Percentiles rank a stretch among this genome's conserved stretches.
These are phyloP conservation scores for Enchytraeus crypticus DNA, from an alignment of 2,888 invertebrate genomes.

Conservation along the genomic window DNA sequence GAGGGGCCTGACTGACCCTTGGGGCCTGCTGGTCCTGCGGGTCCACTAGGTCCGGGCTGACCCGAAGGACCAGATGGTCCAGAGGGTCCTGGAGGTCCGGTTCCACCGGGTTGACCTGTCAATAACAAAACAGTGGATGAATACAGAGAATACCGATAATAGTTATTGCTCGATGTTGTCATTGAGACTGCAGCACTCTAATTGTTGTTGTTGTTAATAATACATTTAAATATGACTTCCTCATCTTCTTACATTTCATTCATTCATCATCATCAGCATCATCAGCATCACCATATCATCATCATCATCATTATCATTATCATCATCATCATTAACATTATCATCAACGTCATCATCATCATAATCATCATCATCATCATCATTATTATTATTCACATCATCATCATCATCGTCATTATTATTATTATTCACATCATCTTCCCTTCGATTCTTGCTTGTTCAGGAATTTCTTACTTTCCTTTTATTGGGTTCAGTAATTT, in stretches of 20 bases:
- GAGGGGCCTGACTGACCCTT: constrained; percentile 13
- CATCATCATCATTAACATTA: neutral
- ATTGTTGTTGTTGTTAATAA: no score
- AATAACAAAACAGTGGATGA: neutral
- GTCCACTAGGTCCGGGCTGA: constrained; percentile 14
- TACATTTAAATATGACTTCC: no score
- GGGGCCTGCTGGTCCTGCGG: constrained; percentile 10
- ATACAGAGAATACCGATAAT: no score
- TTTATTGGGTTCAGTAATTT: neutral
- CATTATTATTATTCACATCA: no score
- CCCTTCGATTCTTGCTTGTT: neutral
- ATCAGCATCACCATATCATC: no score
- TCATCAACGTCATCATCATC: no score
- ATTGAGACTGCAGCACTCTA: no score
- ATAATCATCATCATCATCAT: no score
- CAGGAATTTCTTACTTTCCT: neutral
- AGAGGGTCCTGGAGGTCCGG: constrained; percentile 52
- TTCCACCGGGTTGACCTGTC: neutral
- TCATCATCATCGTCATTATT: no score
- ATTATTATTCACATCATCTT: no score
- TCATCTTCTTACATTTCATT: no score
- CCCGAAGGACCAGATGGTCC: constrained; percentile 12
- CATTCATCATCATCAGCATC: neutral
- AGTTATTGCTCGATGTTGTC: no score
- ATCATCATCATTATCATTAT: neutral